Evolutionary conservation across 2,888 invertebrate genomes (phyloP), one percentile per base, ranked within the genome.

Genomic region (Palloptera scutellata): DNA sequence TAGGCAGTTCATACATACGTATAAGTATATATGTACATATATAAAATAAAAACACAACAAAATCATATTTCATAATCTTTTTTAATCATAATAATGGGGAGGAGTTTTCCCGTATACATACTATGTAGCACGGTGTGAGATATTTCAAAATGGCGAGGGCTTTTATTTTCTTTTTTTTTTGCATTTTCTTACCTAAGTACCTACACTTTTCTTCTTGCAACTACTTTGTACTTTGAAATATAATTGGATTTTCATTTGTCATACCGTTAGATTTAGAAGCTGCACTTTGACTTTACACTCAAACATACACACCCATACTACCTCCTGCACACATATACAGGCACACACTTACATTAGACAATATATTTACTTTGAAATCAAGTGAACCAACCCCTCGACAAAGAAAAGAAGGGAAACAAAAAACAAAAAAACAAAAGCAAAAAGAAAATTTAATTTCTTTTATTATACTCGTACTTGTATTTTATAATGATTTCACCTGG

Each of bases 401-500:
- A 6, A 54, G 15, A n/a, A 8, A 54, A 54, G 15, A 19, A 54
- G 11, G 54, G 15, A 54, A 13, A 54, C 11, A 19, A 54, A 54
- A 19, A 19, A 13, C 6, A 13, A 54, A 13, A 48, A 48, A 8
- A 15, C 48, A 15, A 4, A 48, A 48, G 12, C 5, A 5, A 48
- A 48, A 48, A 48, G 20, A 15, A 19, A 19, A 15, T 15, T 54
- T 19, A 17, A 19, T 54, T 54, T 54, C 17, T 20, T 54, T 17
- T 54, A 54, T 17, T 17, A 19, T 54, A 20, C 12, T 54, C 30
- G 30, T 30, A 30, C 30, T 30, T 30, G 30, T 65, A 48, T 51
- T 59, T 58, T 53, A 40, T 17, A 43, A 60, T 20, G 58, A 51
- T 66, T 66, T 48, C 60, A 66, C 65, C 65, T 59, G 60, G 60